Evolutionary conservation across 2,888 invertebrate species (phyloP).

Genomic region (Eupsilia transversa): DNA sequence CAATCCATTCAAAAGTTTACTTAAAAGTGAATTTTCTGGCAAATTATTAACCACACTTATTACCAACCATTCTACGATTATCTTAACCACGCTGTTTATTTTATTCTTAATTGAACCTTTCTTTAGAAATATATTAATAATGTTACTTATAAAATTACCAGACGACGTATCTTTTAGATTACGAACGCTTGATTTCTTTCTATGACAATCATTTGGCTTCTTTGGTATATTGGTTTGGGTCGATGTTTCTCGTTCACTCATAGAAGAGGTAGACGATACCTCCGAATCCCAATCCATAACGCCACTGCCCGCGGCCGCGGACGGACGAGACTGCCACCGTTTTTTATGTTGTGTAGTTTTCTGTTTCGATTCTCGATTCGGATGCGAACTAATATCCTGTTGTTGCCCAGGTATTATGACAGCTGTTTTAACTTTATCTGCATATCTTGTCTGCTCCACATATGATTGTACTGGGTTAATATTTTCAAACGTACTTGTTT

Average conservation of each 20-base stretch:
- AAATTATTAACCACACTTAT: neutral
- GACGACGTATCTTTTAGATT: no score
- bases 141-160: neutral
- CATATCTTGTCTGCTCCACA: neutral
- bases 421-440: neutral
- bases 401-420: neutral
- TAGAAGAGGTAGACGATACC: neutral
- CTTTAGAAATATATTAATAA: neutral
- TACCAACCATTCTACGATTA: constrained; percentile 15
- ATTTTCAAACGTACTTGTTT: neutral
- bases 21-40: constrained; percentile 13
- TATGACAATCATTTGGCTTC: neutral
- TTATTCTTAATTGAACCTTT: constrained; percentile 3
- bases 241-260: neutral
- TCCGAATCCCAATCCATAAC: constrained; percentile 6
- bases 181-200: neutral
- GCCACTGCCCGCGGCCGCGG: neutral
- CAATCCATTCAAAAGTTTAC: constrained; percentile 16
- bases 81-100: constrained; percentile 1
- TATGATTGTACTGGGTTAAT: constrained; percentile 1
- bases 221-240: neutral
- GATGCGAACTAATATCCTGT: neutral
- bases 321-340: neutral
- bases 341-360: constrained; percentile 3
- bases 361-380: neutral